Evolutionary conservation across 2,888 invertebrate species (phyloP).

Genomic region (Nomada goodeniana): DNA sequence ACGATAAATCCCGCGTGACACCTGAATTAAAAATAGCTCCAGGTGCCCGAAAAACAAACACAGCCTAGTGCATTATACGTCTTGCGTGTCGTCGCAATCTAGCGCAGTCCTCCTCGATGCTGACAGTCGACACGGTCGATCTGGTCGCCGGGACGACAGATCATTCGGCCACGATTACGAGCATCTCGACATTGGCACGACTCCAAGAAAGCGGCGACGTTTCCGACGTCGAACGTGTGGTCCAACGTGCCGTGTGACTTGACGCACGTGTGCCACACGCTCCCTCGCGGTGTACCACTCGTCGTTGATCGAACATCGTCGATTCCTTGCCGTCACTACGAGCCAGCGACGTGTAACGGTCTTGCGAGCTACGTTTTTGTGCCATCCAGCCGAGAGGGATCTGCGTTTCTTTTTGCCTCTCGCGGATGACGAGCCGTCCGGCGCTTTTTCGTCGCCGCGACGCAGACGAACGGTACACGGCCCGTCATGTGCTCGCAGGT

Average conservation of each 20-base stretch:
- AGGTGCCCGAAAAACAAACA: too few species aligned
- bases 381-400: constrained; percentile 23
- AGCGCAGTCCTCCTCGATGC: constrained; percentile 33
- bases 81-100: constrained; percentile 1
- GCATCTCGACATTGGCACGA: constrained; percentile 52
- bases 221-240: constrained; percentile 59
- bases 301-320: constrained; percentile 55
- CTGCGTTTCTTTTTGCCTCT: constrained; percentile 21
- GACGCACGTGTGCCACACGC: constrained; percentile 56
- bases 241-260: constrained; percentile 54
- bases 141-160: constrained; percentile 52
- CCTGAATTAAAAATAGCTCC: too few species aligned
- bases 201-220: constrained; percentile 38
- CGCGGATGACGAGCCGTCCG: constrained; percentile 43
- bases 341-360: constrained; percentile 55
- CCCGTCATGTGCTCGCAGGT: constrained; percentile 8
- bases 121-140: constrained; percentile 49
- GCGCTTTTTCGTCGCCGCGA: constrained; percentile 35
- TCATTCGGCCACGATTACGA: constrained; percentile 60
- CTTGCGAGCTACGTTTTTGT: constrained; percentile 52
- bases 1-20: too few species aligned
- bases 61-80: too few species aligned
- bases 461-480: constrained; percentile 46
- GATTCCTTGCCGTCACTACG: constrained; percentile 40
- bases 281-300: neutral